Evolutionary conservation across 2,113 vertebrate genomes (phyloP), one percentile per base, ranked within the genome.

Genomic region (Benitochromis conjunctus): DNA sequence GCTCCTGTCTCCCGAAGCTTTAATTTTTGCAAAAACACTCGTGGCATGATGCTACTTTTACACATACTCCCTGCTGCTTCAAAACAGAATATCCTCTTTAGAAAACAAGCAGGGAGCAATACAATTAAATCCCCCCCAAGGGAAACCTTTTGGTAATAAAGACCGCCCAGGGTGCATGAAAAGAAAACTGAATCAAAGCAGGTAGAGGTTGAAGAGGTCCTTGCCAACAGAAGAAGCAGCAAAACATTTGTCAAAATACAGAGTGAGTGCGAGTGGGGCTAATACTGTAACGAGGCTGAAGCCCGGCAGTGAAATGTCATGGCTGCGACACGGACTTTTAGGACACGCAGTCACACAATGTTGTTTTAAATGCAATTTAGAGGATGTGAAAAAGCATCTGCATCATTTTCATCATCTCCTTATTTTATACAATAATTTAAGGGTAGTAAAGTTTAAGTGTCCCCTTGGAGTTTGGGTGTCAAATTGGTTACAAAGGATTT

Each of bases 1-100:
- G 69, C 86, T 86, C 82, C 14, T 55, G 57, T 13, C 11, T 53
- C 46, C 43, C 2, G 5, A 53, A 53, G 26, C 46, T 76, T 76
- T 76, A 5, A 31, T 34, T 76, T 76, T 76, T 53, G 46, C 26
- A 29, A 53, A 76, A 51, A 31, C 10, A 53, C 46, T 76, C 46
- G 4, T 76, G 46, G 26, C 43, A 76, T 2, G 46, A 76, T 51
- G 43, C 46, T 76, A 76, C 46, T 76, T 53, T 53, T 76, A 76
- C 46, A 53, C 10, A 76, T 34, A 76, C 71, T 53, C 46, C 71
- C 71, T 34, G 71, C 71, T 53, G 71, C 71, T 76, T 31, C 3
- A 77, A 60, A 76, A 62, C 54, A 71, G 57, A 89, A 81, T 21
- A 84, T 71, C 71, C 71, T 76, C 71, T 77, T 86, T 60, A 88